Base-by-base conservation (phyloP, 2,888 invertebrate species). In the Anodontia alba region DNA sequence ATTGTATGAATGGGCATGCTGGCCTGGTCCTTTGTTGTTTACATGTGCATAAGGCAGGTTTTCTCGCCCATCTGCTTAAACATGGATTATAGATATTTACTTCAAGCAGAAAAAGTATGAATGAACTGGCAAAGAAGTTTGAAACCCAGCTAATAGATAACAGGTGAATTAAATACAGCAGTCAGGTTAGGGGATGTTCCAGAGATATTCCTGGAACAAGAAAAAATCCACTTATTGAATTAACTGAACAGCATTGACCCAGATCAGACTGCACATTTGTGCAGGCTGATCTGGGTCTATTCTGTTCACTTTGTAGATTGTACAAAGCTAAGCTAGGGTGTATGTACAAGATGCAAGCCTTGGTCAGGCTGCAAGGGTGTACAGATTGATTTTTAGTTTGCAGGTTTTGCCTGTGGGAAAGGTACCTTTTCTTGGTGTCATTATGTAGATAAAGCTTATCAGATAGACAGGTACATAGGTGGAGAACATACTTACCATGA, bases 391-490 rank as follows among this genome's bases (percentile, higher is more conserved):
- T 10, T 42, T 42, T 15, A 42, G 42, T 42, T 15, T 10, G 42
- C 42, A 42, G 42, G 42, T 42, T 42, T 42, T 42, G 15, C 42
- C 7, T 10, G 42, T 42, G 42, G 42, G 7, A 42, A 10, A 42
- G 15, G 7, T 7, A 42, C 8, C 42, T 42, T 42, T 10, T 10
- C 15, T 10, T 7, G 15, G 42, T 10, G 42, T 15, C 42, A 10
- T 42, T 42, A 15, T 42, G 15, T 3, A 26, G 54, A 54, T 54
- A 54, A 26, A 1, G 26, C 54, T 54, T 54, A 54, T 54, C 54
- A 54, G 54, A 54, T 54, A 54, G 12, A 26, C 54, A 54, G 54
- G 54, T 54, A 54, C 54, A 49, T 49, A 20, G 49, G 49, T 49
- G n/a, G n/a, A 20, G n/a, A 49, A 42, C 8, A 15, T 38, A 38